Percentiles rank a stretch among this genome's conserved stretches.
phyloP scores from a whole-genome alignment of 2,888 invertebrate genomes.

The Stomorhina lunata region DNA sequence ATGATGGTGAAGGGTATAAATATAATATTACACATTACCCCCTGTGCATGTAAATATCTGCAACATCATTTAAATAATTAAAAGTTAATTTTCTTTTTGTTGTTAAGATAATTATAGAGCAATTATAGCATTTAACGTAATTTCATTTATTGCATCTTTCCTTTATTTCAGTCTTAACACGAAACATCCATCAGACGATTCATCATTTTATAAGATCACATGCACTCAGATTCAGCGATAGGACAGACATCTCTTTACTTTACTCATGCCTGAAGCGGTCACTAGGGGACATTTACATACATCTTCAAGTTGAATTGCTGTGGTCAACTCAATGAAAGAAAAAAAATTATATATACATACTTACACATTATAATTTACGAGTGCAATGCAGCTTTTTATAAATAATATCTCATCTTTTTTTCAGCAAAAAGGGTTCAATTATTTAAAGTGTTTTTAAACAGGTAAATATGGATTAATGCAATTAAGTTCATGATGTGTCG shows the following conservation, averaged over 20 bases:
- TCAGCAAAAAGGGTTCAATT: slow-evolving; percentile 12
- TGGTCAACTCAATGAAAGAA: neutral
- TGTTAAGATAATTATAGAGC: slow-evolving; percentile 58
- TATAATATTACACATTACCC: neutral
- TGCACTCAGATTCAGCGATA: neutral
- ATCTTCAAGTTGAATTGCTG: neutral
- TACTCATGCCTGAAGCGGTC: slow-evolving; percentile 8
- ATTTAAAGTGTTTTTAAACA: slow-evolving; percentile 49
- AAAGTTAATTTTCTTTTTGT: slow-evolving; percentile 49
- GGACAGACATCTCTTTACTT: neutral
- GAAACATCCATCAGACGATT: neutral
- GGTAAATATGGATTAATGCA: slow-evolving; percentile 32
- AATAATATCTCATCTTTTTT: neutral
- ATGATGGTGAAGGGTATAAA: no score
- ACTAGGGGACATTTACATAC: neutral
- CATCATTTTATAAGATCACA: no score
- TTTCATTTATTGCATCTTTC: slow-evolving; percentile 43
- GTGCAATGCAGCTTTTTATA: neutral
- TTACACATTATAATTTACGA: slow-evolving; percentile 1
- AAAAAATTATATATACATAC: neutral
- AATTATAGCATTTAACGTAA: slow-evolving; percentile 59
- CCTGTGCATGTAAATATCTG: neutral
- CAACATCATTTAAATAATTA: slow-evolving; percentile 50
- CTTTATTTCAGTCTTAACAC: neutral
- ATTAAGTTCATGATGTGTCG: slow-evolving; percentile 48